A percentile compares a stretch with the other conserved stretches of the same genome.
phyloP scores from a whole-genome alignment of 2,797 vertebrate species.

The Lutra lutra region DNA sequence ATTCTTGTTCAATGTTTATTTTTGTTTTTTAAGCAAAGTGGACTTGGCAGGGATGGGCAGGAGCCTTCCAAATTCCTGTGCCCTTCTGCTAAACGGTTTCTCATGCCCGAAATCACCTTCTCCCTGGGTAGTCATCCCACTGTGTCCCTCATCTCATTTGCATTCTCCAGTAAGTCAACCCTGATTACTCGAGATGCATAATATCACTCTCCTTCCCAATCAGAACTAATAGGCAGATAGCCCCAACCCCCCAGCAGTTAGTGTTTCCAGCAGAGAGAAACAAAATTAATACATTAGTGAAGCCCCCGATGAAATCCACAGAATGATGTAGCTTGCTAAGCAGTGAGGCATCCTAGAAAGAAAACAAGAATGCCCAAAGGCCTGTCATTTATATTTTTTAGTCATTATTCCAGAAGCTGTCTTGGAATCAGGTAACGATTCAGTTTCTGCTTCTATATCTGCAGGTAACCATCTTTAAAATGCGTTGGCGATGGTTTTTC shows the following conservation, averaged over 20 bases:
- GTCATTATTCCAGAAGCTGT: neutral
- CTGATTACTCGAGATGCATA: neutral
- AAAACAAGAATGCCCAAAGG: neutral
- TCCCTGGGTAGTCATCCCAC: neutral
- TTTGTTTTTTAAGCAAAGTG: neutral
- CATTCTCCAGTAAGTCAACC: neutral
- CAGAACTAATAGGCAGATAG: neutral
- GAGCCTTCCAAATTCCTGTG: neutral
- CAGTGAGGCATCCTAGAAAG: neutral
- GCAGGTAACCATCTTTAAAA: neutral
- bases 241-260: neutral
- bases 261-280: neutral
- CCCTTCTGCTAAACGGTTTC: neutral
- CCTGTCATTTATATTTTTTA: neutral
- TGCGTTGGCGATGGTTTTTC: neutral
- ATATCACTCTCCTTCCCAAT: neutral
- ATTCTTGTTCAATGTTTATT: neutral
- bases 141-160: neutral
- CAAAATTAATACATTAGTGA: neutral
- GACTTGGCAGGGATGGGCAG: neutral
- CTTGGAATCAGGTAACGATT: neutral
- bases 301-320: neutral
- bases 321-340: neutral
- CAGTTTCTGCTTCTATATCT: neutral
- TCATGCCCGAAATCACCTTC: neutral